Percentiles rank a stretch among this genome's conserved stretches.
Conservation (phyloP, 2,797 vertebrate genomes). For the Sebastes iracundus region DNA sequence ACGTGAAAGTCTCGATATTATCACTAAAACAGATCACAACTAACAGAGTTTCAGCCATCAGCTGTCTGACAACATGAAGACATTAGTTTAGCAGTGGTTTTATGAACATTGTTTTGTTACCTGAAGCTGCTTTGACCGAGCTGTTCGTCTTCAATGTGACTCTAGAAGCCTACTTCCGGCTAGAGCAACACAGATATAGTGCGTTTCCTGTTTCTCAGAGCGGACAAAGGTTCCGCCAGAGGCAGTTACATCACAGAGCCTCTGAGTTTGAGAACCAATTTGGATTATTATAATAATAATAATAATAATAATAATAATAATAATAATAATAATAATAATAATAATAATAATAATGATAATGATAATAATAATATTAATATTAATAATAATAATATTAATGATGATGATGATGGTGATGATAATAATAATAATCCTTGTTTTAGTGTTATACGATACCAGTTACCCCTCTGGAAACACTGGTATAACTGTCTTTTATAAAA, state of each 20-base stretch:
- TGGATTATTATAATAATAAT: not conserved
- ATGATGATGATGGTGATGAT: no score
- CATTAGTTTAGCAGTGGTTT: rapidly evolving
- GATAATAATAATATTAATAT: no score
- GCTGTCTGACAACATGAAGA: rapidly evolving
- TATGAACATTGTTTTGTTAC: not conserved
- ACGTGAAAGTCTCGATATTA: not conserved
- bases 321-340: not conserved
- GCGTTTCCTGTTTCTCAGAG: conserved; percentile 46
- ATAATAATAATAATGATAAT: no score
- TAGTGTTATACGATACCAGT: no score
- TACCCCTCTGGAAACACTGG: no score
- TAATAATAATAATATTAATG: no score
- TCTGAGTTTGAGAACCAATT: not conserved
- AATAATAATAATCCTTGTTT: no score
- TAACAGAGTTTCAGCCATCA: rapidly evolving
- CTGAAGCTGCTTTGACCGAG: conserved; percentile 23
- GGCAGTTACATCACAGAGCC: rapidly evolving
- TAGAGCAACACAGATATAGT: not conserved
- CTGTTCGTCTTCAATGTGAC: conserved; percentile 69
- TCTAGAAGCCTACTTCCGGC: conserved; percentile 36
- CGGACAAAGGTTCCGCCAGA: conserved; percentile 46
- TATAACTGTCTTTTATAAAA: no score
- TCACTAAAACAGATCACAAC: not conserved
- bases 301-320: not conserved